Base-by-base conservation (phyloP, 2,797 vertebrate genomes). In the Phylloscopus collybita region DNA sequence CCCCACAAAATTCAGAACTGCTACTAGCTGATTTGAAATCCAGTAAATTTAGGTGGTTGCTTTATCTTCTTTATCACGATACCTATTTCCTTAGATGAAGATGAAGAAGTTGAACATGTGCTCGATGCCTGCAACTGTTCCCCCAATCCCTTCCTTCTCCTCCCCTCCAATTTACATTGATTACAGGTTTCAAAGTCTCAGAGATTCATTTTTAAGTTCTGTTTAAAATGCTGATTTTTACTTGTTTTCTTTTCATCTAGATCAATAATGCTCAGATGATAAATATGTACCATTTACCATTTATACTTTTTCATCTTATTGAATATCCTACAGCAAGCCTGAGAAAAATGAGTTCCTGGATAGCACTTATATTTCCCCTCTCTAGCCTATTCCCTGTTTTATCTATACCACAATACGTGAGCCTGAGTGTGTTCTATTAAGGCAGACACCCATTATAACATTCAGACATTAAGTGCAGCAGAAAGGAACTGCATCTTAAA, bases 181-280 rank as follows among this genome's bases (percentile, higher is more conserved):
- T 96, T 96, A 93, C 72, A 88, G 76, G 70, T 93, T 96, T 95
- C 74, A 76, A 95, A 92, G 75, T 94, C 85, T 73, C 47, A 25
- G 38, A 85, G 85, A 86, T 70, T 86, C 1, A 62, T 93, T 93
- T 94, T 86, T 27, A 96, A 88, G 47, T 86, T 96, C 91, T 67
- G 66, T 89, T 96, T 96, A 89, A 95, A 96, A 96, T 71, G 88
- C 86, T 95, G 91, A 95, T 96, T 96, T 96, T 94, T 44, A 92
- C 94, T 96, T 96, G 96, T 93, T 95, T 95, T 71, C 83, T 92
- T 95, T 95, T 92, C 80, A 89, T 80, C 60, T 87, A 85, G 80
- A 92, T 96, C 93, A 95, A 94, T 92, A 95, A 80, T 47, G 47
- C 66, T 80, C 61, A 90, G 83, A 95, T 94, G 88, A 95, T 92